Evolutionary conservation across 2,797 vertebrate species (phyloP), one percentile per base, ranked within the genome.

Genomic region (Hypotaenidia philippensis): DNA sequence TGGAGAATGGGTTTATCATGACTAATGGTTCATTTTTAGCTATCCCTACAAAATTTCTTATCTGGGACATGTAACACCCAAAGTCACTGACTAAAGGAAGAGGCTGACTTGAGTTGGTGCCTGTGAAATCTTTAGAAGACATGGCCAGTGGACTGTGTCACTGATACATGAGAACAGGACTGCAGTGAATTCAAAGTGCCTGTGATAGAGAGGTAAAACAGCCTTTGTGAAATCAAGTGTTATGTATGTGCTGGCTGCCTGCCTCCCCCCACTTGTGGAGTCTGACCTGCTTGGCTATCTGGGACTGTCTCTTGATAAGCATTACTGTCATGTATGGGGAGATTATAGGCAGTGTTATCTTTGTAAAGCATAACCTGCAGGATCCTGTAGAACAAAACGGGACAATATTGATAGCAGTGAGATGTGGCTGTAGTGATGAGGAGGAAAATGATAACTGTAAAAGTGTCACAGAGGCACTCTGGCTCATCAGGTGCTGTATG

Each of bases 401-500:
- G 76, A 59, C 84, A 83, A 78, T 94, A 92, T 80, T 83, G 87
- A 94, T 87, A 93, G 66, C 57, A 76, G 47, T 56, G 89, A 94
- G 82, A 91, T 87, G 89, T 66, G 90, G 81, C 88, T 94, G 66
- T 40, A 80, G 72, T 36, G 76, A 87, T 50, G 77, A 96, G 55
- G 85, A 76, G 72, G 79, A 60, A 86, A 59, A 75, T 1, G 26
- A 86, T 44, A 63, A 52, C 55, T 89, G 20, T 83, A 34, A 45
- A 78, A 89, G 71, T 41, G 59, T 86, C 63, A 22, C 66, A 59
- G 83, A 66, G 49, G 19, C 59, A 63, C 44, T 66, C 57, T 27
- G 75, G 32, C 41, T 90, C 80, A 71, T 89, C 69, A 76, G 34
- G 63, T 2, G 11, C 53, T 71, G 31, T 21, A 22, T 32, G 56